phyloP scores from a whole-genome alignment of 2,797 vertebrate genomes.

The Eutrigla gurnardus region DNA sequence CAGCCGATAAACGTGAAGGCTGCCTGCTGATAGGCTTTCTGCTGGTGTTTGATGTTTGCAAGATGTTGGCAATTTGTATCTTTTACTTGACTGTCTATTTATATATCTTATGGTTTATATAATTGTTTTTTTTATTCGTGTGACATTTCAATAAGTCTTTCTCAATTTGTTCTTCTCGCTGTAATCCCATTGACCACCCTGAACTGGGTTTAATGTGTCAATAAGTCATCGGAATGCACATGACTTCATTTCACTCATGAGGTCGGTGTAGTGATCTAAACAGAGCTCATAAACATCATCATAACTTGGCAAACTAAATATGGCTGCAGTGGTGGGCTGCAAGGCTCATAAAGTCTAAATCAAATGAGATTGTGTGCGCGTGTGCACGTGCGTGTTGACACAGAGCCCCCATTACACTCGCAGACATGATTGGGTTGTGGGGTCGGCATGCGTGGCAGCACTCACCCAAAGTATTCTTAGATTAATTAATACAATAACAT shows the following conservation, averaged over 20 bases:
- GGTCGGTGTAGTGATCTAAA: conserved; percentile 17
- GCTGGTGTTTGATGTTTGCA: neutral
- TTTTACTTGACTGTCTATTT: neutral
- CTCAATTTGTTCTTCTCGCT: neutral
- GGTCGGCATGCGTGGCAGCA: neutral
- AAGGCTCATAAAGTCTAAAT: conserved; percentile 38
- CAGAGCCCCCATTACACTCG: conserved; percentile 16
- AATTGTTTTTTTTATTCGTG: neutral
- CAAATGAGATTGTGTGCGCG: conserved; percentile 16
- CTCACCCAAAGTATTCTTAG: neutral
- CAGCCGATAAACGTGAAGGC: neutral
- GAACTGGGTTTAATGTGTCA: conserved; percentile 21
- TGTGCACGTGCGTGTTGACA: conserved; percentile 17
- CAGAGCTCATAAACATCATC: conserved; percentile 40
- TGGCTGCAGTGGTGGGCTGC: conserved; percentile 15
- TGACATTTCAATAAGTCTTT: neutral
- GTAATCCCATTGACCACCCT: conserved; percentile 18
- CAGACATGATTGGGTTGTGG: conserved; percentile 4
- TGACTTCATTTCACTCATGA: conserved; percentile 17
- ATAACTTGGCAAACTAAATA: conserved; percentile 27
- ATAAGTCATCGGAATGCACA: conserved; percentile 19
- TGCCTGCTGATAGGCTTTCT: neutral
- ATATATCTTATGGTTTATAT: neutral
- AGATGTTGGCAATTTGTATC: neutral
- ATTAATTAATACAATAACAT: neutral